Evolutionary conservation across 64 coral and sea anemone genomes (phyloP).

Genomic region (Cladopsammia gracilis): DNA sequence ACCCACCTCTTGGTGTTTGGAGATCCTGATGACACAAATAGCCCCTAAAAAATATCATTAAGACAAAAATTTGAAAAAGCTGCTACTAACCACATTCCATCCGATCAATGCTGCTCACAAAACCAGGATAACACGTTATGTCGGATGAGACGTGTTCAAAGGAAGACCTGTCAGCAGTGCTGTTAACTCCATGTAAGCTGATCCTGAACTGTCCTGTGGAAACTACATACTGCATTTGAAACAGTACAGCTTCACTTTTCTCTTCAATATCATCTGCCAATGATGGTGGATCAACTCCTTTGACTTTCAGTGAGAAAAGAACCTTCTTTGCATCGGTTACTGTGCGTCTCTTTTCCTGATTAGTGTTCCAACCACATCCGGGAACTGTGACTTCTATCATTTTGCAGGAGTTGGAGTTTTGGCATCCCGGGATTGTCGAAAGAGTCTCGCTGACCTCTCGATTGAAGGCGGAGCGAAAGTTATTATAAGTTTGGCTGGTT

Average conservation of each 20-base stretch:
- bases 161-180: constrained; percentile 6
- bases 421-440: too few relatives aligned
- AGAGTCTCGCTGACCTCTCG: too few relatives aligned
- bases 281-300: neutral
- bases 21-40: neutral
- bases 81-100: neutral
- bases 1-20: neutral
- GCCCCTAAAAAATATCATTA: neutral
- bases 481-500: too few relatives aligned
- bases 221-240: neutral
- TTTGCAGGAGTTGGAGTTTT: too few relatives aligned
- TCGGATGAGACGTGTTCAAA: neutral
- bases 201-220: neutral
- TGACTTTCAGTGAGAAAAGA: neutral
- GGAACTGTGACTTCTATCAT: too few relatives aligned
- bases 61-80: neutral
- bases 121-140: neutral
- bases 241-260: too few relatives aligned
- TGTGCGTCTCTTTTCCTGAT: neutral
- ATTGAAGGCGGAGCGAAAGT: too few relatives aligned
- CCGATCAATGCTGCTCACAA: constrained; percentile 11
- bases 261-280: neutral
- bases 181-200: neutral
- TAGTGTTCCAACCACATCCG: too few relatives aligned
- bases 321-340: neutral